These are phyloP conservation scores for Criorhina ranunculi DNA, from an alignment of 2,888 invertebrate genomes.

Conservation along the genomic window DNA sequence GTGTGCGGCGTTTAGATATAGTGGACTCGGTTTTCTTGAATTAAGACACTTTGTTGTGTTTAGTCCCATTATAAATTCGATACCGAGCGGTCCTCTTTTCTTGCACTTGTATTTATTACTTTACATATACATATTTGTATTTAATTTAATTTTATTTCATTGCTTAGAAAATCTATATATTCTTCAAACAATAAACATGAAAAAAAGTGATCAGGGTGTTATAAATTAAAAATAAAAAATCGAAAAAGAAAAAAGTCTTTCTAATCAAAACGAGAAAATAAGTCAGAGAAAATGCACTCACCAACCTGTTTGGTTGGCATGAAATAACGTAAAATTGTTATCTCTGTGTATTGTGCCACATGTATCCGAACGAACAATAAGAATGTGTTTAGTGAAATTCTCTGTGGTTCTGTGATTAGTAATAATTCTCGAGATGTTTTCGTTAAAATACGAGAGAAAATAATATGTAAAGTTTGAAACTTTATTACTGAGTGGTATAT, in stretches of 20 bases:
- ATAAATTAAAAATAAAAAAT: background rate
- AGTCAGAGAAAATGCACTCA: slow-evolving; percentile 61
- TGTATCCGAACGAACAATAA: slow-evolving; percentile 56
- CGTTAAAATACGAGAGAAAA: slow-evolving; percentile 7
- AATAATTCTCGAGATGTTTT: slow-evolving; percentile 15
- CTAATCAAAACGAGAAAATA: background rate
- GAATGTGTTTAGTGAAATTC: slow-evolving; percentile 55
- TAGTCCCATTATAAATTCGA: slow-evolving; percentile 83
- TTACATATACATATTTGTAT: slow-evolving; percentile 23
- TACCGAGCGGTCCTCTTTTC: slow-evolving; percentile 82
- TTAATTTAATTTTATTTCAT: slow-evolving; percentile 10
- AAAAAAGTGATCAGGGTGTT: background rate
- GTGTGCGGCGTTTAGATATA: slow-evolving; percentile 53
- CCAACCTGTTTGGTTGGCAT: slow-evolving; percentile 73
- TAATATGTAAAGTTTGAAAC: background rate
- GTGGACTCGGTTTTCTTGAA: slow-evolving; percentile 75
- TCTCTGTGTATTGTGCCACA: slow-evolving; percentile 69
- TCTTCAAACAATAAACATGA: slow-evolving; percentile 1
- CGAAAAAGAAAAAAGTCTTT: background rate
- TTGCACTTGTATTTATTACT: slow-evolving; percentile 43
- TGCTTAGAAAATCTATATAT: background rate
- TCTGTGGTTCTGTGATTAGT: slow-evolving; percentile 20
- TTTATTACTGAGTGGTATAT: slow-evolving; percentile 24
- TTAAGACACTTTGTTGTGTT: slow-evolving; percentile 79
- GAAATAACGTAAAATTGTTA: slow-evolving; percentile 61